Evolutionary conservation across 2,113 vertebrate genomes (phyloP), one percentile per base, ranked within the genome.

Genomic region (Onychostoma macrolepis): DNA sequence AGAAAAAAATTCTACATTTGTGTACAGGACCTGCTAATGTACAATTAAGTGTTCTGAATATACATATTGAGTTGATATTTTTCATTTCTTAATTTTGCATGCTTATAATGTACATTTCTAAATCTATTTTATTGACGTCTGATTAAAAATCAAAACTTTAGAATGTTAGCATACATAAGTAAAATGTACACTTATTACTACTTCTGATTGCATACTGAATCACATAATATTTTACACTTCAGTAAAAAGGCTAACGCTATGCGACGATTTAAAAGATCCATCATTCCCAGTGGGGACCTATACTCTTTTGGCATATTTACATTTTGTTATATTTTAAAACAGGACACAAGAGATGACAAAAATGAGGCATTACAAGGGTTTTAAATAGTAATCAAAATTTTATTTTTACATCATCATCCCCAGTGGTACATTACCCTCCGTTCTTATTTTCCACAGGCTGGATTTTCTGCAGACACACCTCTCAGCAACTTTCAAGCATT

Each of bases 381-480:
- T 45, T 30, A 53, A 50, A 50, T 13, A 33, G 15, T 28, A 76
- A 28, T 76, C 2, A 79, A 3, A 24, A 58, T n/a, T n/a, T 4
- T 63, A 38, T n/a, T 63, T 63, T 80, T 41, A 8, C 36, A 80
- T 13, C 13, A 80, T 36, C 56, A n/a, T 61, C 24, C 56, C 56
- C 56, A 17, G 45, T 26, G 11, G 30, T 41, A n/a, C 50, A 58
- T 24, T 61, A 24, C 24, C 5, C 61, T 80, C 19, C 8, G 15
- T 81, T 48, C 28, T 63, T 38, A 45, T 82, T 21, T 82, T 67
- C 41, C 11, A 67, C 80, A 82, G 13, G 38, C 58, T 11, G 36
- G 61, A 19, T 6, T 53, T 6, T 30, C 38, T 50, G 19, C 28
- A 24, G 26, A n/a, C 38, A 30, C 36, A 65, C 2, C 3, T 65